Base-by-base conservation (phyloP, 2,888 invertebrate species). In the Drosophila longiperda region DNA sequence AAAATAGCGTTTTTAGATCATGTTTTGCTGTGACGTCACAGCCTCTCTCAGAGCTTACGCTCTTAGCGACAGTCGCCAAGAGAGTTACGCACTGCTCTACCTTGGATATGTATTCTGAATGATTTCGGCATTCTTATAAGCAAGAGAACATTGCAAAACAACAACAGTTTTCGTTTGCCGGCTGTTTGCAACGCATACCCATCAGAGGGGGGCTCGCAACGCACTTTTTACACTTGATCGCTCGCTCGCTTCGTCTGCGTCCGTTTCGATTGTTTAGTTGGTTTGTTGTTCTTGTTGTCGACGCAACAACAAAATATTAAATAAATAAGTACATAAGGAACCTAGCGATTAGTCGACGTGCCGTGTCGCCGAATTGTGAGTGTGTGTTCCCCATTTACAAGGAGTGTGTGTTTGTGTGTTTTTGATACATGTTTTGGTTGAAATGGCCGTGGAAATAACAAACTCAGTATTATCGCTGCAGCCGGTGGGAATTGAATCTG, bases 81-180 rank as follows among this genome's bases (percentile, higher is more conserved):
- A 42, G 12, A 15, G 20, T 29, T 52, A 59, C 65, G 75, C 75
- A 63, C 15, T 9, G 33, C 38, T 38, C 9, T 2, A 78, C 58
- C 77, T 70, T 45, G 26, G 34, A 15, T 9, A 11, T 40, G 40
- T 40, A 23, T 61, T n/a, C 12, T 3, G 1, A 69, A 66, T 78
- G 77, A 29, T 29, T 58, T 66, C 61, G 66, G 66, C 75, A 66
- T 78, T 78, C 79, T 78, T 78, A 79, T 81, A 80, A 80, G 71
- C 63, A 53, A 73, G 78, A 71, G 67, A 68, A 66, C 74, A 61
- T 59, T 55, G 60, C 40, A 49, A 45, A 65, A 57, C 54, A 77
- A 80, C 66, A 78, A 75, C 79, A 79, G 81, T 79, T 77, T 63
- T 53, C 77, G 80, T 67, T 79, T 80, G 79, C 79, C 79, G 79